phyloP scores from a whole-genome alignment of 2,113 vertebrate species.

The Noctilio leporinus region DNA sequence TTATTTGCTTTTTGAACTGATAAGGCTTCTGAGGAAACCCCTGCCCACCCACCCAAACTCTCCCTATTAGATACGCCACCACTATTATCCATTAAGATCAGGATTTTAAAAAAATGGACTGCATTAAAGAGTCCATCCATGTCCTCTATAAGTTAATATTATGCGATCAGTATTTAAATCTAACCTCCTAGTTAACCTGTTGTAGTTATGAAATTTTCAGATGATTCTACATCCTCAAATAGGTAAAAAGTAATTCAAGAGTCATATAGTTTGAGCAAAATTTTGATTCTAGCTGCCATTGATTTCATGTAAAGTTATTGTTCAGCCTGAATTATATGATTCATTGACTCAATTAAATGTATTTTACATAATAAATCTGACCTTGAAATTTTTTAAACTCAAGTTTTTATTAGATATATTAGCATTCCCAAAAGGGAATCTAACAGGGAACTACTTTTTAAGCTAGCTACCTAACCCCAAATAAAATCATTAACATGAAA shows the following conservation, averaged over 20 bases:
- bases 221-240: background rate
- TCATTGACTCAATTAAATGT: background rate
- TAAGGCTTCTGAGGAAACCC: background rate
- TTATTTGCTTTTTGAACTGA: background rate
- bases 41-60: background rate
- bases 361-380: slow-evolving; percentile 25
- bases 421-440: background rate
- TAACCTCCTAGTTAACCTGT: background rate
- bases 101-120: background rate
- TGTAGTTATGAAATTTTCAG: background rate
- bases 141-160: background rate
- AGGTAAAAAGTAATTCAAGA: background rate
- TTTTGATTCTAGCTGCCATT: background rate
- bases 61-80: background rate
- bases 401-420: background rate
- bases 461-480: background rate
- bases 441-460: background rate
- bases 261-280: background rate
- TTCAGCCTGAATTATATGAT: background rate
- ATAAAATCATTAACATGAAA: background rate
- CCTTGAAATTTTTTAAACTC: background rate
- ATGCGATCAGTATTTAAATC: background rate
- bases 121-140: background rate
- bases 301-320: background rate
- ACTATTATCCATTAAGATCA: background rate